These are phyloP conservation scores for Glaucomys volans DNA, from an alignment of 2,113 vertebrate species.

Conservation along the genomic window DNA sequence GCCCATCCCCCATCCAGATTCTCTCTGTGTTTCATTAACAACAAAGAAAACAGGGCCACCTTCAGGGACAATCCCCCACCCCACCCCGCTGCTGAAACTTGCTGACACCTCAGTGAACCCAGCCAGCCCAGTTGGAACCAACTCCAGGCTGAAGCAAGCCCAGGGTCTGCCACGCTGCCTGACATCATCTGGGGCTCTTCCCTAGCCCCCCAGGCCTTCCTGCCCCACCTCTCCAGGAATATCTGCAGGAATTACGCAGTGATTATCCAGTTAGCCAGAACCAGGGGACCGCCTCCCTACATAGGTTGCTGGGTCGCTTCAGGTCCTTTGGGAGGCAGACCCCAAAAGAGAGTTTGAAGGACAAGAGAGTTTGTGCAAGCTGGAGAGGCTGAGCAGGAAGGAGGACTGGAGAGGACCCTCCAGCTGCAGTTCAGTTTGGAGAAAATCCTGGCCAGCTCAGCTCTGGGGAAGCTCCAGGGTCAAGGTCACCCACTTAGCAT, in stretches of 20 bases:
- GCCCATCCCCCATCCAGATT: fast-evolving
- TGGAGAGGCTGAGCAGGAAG: too few relatives aligned
- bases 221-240: not conserved
- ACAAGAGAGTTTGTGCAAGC: fast-evolving
- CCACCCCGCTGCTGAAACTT: too few relatives aligned
- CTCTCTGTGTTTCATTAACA: not conserved
- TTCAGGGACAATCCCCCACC: not conserved
- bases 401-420: fast-evolving
- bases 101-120: not conserved
- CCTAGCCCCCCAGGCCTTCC: not conserved
- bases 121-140: fast-evolving
- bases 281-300: not conserved
- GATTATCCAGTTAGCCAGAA: not conserved
- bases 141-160: not conserved
- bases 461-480: not conserved
- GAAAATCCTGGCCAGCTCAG: not conserved
- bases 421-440: not conserved
- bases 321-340: not conserved
- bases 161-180: not conserved
- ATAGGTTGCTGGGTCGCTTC: fast-evolving
- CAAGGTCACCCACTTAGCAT: fast-evolving
- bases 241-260: not conserved
- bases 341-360: not conserved
- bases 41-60: not conserved
- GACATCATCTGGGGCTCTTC: fast-evolving